Base-by-base conservation (phyloP, 64 coral and sea anemone species). In the Pocillopora verrucosa region DNA sequence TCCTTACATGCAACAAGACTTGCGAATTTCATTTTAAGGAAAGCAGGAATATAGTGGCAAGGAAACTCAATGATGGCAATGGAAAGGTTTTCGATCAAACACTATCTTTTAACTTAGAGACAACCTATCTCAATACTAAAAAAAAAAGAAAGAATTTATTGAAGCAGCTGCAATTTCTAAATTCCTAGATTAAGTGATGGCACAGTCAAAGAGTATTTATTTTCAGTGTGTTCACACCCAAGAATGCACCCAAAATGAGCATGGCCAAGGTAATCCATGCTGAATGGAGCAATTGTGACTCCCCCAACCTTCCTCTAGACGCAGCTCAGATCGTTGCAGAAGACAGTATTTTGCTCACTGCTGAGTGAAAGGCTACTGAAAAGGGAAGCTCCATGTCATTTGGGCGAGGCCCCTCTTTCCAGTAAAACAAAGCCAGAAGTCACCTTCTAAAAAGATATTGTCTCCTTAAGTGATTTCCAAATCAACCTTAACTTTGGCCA, bases 161-260 rank as follows among this genome's bases (percentile, higher is more conserved):
- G 69, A 93, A 25, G 77, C 20, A 68, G 12, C 45, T 74, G 17
- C 9, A 41, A 74, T 73, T 86, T 83, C 56, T 86, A 58, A 79
- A 57, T 25, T 69, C 90, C 26, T 92, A 77, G 86, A 75, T 92
- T 35, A 76, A 92, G 26, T 92, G 91, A 72, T 92, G 83, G 68
- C 24, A 80, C 34, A 67, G 61, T 13, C 76, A 74, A 36, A 86
- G 82, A 38, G 90, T 35, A 58, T 86, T 79, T 75, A 83, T 90
- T 73, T 90, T 80, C 51, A 11, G 67, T 76, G 76, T 76, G 11
- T 89, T 89, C 69, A 16, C 76, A 17, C 88, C 88, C 19, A 16
- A 9, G 16, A 51, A 72, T 72, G 82, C 34, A 1, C 90, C 90
- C 13, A 67, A 26, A 64, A 78, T 92, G 81, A 92, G 78, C 74